Conservation (phyloP, 2,797 vertebrate species). For the Arrhamphus sclerolepis region DNA sequence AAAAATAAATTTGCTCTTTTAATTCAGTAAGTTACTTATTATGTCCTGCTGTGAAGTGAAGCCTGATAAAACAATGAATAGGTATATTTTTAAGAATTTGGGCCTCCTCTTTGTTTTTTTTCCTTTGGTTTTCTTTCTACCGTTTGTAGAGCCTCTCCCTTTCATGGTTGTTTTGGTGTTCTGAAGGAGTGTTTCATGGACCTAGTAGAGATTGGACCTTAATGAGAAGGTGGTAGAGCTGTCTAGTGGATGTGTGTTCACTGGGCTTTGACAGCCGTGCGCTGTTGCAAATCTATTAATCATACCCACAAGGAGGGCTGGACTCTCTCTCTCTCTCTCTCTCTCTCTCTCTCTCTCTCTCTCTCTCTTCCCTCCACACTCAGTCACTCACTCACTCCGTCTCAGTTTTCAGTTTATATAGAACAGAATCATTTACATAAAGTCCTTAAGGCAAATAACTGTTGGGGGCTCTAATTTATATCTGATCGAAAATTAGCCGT, state of each 20-base stretch:
- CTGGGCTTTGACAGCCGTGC: slow-evolving; percentile 86
- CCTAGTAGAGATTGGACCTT: slow-evolving; percentile 66
- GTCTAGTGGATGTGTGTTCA: slow-evolving; percentile 82
- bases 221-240: slow-evolving; percentile 81
- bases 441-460: slow-evolving; percentile 99
- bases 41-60: slow-evolving; percentile 60
- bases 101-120: slow-evolving; percentile 37
- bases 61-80: slow-evolving; percentile 55
- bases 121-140: slow-evolving; percentile 9
- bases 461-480: slow-evolving; percentile 99
- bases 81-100: slow-evolving; percentile 50
- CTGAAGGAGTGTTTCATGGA: slow-evolving; percentile 68
- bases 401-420: slow-evolving; percentile 94
- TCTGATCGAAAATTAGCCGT: slow-evolving; percentile 99
- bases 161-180: slow-evolving; percentile 66
- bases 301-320: slow-evolving; percentile 87
- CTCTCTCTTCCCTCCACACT: slow-evolving; percentile 22
- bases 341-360: slow-evolving; percentile 30
- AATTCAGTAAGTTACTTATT: slow-evolving; percentile 51
- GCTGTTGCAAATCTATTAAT: slow-evolving; percentile 89
- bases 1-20: slow-evolving; percentile 52
- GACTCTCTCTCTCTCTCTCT: slow-evolving; percentile 50
- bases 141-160: slow-evolving; percentile 30
- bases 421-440: slow-evolving; percentile 99
- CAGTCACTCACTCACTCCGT: slow-evolving; percentile 67